Percentiles rank a stretch among this genome's conserved stretches.
These are phyloP conservation scores for Gymnoscopelus microlampas DNA, from an alignment of 2,797 vertebrate species.

Conservation along the genomic window DNA sequence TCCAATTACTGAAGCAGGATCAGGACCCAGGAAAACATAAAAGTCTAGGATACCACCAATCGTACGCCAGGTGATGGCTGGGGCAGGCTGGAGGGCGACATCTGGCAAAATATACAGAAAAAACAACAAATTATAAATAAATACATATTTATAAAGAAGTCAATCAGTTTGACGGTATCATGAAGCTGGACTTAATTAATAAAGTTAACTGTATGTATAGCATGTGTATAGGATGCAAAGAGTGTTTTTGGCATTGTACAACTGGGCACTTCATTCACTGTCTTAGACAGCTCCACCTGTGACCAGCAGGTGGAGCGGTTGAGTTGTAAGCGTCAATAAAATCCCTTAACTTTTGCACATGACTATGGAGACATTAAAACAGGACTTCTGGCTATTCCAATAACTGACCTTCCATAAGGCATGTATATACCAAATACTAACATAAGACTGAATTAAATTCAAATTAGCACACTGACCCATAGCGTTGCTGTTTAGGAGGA, in stretches of 20 bases:
- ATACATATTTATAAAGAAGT: not conserved
- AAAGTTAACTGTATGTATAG: too few relatives aligned
- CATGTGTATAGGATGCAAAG: too few relatives aligned
- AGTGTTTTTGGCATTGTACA: too few relatives aligned
- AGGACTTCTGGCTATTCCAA: not conserved
- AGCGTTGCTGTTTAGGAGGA: slow-evolving; percentile 92
- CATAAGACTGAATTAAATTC: not conserved
- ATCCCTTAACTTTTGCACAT: too few relatives aligned
- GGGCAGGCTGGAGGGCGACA: slow-evolving; percentile 86
- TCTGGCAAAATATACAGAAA: slow-evolving; percentile 60
- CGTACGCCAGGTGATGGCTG: slow-evolving; percentile 90
- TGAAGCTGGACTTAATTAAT: too few relatives aligned
- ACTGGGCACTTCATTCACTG: too few relatives aligned
- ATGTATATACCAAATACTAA: not conserved
- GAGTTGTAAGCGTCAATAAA: too few relatives aligned
- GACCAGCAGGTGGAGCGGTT: too few relatives aligned
- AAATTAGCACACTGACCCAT: slow-evolving; percentile 81
- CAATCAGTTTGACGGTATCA: not conserved
- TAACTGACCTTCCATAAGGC: not conserved
- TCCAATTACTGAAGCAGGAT: slow-evolving; percentile 82
- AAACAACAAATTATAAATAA: too few relatives aligned
- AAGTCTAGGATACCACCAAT: slow-evolving; percentile 91
- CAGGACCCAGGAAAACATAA: slow-evolving; percentile 89
- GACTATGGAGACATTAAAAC: not conserved
- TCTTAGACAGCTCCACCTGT: too few relatives aligned